These are phyloP conservation scores for Mythimna ferrago DNA, from an alignment of 2,888 invertebrate species.

Conservation along the genomic window DNA sequence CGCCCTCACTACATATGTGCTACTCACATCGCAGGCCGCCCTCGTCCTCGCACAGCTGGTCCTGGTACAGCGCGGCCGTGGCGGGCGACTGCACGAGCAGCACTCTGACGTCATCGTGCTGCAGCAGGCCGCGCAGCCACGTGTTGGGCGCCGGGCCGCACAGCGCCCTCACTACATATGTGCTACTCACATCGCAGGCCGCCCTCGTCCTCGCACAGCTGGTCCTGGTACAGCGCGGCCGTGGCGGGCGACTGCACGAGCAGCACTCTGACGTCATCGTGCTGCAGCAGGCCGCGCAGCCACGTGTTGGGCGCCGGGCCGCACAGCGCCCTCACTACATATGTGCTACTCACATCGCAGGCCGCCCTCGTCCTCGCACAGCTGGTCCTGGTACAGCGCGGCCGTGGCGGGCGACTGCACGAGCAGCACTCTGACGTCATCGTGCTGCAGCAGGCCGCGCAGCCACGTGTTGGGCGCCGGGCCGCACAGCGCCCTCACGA, in stretches of 20 bases:
- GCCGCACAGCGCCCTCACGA: constrained; percentile 49
- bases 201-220: background rate
- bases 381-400: constrained; percentile 50
- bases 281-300: constrained; percentile 67
- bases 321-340: constrained; percentile 26
- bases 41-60: background rate
- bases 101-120: too few species aligned
- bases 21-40: constrained; percentile 18
- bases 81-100: constrained; percentile 79
- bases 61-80: constrained; percentile 60
- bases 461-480: constrained; percentile 46
- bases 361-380: background rate
- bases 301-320: constrained; percentile 5
- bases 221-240: constrained; percentile 55
- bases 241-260: constrained; percentile 80
- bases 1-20: constrained; percentile 48
- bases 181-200: constrained; percentile 17
- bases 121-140: constrained; percentile 68
- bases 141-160: too few species aligned
- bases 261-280: too few species aligned
- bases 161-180: constrained; percentile 49
- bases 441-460: constrained; percentile 62
- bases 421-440: too few species aligned
- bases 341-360: constrained; percentile 11
- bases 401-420: constrained; percentile 81